phyloP scores from a whole-genome alignment of 2,113 vertebrate genomes.

The Ptyas mucosa region DNA sequence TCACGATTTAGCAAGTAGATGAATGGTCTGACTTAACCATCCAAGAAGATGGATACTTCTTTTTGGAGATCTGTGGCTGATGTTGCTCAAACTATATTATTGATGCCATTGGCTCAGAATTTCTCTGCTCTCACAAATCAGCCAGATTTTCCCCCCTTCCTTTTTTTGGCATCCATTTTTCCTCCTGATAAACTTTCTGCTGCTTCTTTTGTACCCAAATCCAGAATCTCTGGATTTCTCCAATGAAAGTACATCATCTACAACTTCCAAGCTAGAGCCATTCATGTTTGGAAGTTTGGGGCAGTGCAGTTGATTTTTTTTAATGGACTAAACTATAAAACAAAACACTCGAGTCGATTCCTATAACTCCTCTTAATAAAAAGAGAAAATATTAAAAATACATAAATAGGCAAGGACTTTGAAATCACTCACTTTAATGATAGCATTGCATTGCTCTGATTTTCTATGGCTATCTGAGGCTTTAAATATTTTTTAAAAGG shows the following conservation, averaged over 20 bases:
- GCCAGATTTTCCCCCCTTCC: not conserved
- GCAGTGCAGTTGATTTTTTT: not conserved
- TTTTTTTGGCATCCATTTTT: not conserved
- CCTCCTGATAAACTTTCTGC: not conserved
- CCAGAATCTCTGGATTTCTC: not conserved
- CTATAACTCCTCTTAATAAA: not conserved
- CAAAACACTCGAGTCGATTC: not conserved
- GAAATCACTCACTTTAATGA: not conserved
- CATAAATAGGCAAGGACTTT: not conserved
- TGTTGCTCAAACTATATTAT: not conserved
- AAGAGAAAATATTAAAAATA: not conserved
- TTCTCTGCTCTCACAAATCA: not conserved
- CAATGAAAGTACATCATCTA: not conserved
- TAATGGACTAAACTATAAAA: not conserved
- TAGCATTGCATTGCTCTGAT: not conserved
- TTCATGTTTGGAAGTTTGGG: not conserved
- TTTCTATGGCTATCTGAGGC: not conserved
- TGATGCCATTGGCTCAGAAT: not conserved
- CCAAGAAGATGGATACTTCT: not conserved
- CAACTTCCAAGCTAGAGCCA: not conserved
- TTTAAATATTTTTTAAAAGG: not conserved
- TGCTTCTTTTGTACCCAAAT: not conserved
- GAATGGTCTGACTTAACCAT: not conserved
- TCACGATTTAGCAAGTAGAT: not conserved
- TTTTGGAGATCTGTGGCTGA: not conserved